Conservation (phyloP, 2,113 vertebrate species). For the Anoplopoma fimbria region DNA sequence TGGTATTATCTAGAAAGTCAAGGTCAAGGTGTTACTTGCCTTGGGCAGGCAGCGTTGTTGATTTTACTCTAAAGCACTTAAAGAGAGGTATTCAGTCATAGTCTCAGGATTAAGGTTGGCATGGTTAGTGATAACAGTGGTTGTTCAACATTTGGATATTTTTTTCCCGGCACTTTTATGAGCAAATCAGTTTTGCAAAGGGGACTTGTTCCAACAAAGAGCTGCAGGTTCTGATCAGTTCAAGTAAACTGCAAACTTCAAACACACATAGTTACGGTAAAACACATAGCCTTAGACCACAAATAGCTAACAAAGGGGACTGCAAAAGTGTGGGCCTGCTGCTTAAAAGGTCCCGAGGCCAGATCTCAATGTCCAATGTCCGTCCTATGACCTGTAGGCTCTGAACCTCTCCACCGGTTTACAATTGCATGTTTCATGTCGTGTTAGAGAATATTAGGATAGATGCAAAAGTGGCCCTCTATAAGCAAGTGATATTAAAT, state of each 20-base stretch:
- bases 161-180: not conserved
- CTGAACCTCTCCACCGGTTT: not conserved
- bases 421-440: not conserved
- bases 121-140: not conserved
- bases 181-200: not conserved
- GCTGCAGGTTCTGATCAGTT: not conserved
- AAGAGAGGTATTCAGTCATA: not conserved
- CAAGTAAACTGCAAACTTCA: not conserved
- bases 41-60: not conserved
- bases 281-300: not conserved
- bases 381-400: too few species aligned
- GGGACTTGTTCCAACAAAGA: not conserved
- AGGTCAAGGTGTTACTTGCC: not conserved
- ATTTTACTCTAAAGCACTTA: not conserved
- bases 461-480: not conserved
- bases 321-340: not conserved
- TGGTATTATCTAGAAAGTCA: not conserved
- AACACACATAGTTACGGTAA: not conserved
- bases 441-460: not conserved
- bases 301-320: not conserved
- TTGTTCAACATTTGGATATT: not conserved
- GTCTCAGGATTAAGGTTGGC: not conserved
- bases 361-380: too few species aligned
- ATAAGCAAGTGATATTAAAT: not conserved
- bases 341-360: not conserved